These are phyloP conservation scores for Tapirus indicus DNA, from an alignment of 2,797 vertebrate species.

Conservation along the genomic window DNA sequence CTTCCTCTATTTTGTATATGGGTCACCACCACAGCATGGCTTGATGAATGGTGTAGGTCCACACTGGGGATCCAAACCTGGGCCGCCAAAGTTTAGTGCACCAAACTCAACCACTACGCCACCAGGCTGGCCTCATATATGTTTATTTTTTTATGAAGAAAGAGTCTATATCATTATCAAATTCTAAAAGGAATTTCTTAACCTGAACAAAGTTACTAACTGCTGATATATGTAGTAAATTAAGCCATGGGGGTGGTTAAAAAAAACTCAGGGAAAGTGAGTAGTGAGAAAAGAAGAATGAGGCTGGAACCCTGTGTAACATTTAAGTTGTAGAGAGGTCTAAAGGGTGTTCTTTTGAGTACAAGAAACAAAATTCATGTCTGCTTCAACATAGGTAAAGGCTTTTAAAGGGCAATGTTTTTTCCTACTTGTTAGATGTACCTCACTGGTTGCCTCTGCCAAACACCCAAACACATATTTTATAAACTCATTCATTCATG, in stretches of 20 bases:
- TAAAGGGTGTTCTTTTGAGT: neutral
- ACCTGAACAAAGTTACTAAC: slow-evolving; percentile 9
- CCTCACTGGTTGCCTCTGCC: neutral
- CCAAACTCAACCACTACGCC: too few species aligned
- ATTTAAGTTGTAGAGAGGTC: neutral
- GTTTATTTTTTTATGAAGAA: slow-evolving; percentile 38
- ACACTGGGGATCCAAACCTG: too few species aligned
- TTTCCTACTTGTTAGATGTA: neutral
- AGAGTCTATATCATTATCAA: neutral
- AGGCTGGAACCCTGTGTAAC: neutral
- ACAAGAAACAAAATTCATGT: slow-evolving; percentile 18
- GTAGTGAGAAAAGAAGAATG: neutral
- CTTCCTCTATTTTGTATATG: too few species aligned
- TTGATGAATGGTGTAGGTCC: too few species aligned
- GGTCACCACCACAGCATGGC: too few species aligned
- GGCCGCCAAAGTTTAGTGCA: too few species aligned
- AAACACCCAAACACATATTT: neutral
- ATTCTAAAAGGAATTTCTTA: slow-evolving; percentile 38
- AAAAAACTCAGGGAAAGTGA: neutral
- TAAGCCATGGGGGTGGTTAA: neutral
- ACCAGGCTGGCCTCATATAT: neutral
- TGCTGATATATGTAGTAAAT: neutral
- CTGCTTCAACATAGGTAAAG: neutral
- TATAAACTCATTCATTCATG: neutral
- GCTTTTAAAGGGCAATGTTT: neutral